Evolutionary conservation across 1,140 invertebrate genomes (phyloP).

Genomic region (Phenacoccus solenopsis): DNA sequence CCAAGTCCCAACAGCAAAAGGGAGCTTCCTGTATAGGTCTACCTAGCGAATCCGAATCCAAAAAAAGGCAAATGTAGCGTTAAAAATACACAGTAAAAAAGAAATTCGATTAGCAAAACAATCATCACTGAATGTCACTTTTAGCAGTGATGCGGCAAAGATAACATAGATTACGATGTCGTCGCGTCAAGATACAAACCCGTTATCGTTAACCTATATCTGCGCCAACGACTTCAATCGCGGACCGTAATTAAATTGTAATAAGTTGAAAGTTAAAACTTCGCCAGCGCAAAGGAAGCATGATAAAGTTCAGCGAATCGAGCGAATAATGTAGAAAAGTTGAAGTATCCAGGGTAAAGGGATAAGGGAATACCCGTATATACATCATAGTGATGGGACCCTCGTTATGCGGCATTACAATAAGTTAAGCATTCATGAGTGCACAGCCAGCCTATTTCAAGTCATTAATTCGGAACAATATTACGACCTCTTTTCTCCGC

Average conservation of each 20-base stretch:
- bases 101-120: too few species aligned
- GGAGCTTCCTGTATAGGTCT: too few species aligned
- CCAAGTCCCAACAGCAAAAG: too few species aligned
- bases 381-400: neutral
- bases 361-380: neutral
- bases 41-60: too few species aligned
- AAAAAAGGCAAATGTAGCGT: too few species aligned
- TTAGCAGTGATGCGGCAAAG: too few species aligned
- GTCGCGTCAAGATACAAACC: neutral
- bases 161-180: neutral
- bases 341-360: neutral
- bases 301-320: neutral
- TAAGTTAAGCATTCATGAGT: neutral
- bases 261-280: neutral
- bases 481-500: neutral
- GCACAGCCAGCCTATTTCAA: slow-evolving; percentile 1
- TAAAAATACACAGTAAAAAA: too few species aligned
- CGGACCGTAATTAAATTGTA: neutral
- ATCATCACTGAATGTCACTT: too few species aligned
- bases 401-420: neutral
- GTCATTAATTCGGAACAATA: slow-evolving; percentile 2
- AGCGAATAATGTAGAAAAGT: neutral
- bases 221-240: neutral
- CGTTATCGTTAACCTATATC: slow-evolving; percentile 1
- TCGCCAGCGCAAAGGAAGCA: neutral